Evolutionary conservation across 2,113 vertebrate species (phyloP).

Genomic region (Lucifuga dentata): DNA sequence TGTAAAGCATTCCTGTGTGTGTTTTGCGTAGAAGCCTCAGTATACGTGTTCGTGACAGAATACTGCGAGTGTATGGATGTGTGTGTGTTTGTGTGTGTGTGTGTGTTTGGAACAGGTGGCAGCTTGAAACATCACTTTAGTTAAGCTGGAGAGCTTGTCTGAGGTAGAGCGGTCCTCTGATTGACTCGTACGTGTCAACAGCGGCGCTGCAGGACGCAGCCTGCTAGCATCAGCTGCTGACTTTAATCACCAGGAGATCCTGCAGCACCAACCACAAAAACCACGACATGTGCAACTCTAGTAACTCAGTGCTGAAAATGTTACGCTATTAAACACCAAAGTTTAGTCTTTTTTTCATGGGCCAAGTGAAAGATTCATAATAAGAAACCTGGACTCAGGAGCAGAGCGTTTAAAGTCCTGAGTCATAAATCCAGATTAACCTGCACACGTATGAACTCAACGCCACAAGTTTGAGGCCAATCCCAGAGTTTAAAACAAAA

Average conservation of each 20-base stretch:
- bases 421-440: too few species aligned
- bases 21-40: conserved; percentile 4
- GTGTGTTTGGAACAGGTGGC: conserved; percentile 49
- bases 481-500: too few species aligned
- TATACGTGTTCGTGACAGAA: background rate
- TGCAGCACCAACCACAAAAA: conserved; percentile 16
- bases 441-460: too few species aligned
- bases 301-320: background rate
- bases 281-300: conserved; percentile 11
- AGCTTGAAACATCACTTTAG: conserved; percentile 73
- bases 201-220: background rate
- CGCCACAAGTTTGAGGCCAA: too few species aligned
- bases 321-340: background rate
- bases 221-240: conserved; percentile 16
- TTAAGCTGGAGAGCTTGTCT: conserved; percentile 53
- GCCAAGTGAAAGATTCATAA: too few species aligned
- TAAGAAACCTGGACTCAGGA: too few species aligned
- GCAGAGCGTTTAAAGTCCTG: too few species aligned
- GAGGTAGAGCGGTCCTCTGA: conserved; percentile 41
- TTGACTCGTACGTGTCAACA: conserved; percentile 58
- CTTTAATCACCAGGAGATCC: conserved; percentile 39
- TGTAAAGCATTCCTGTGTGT: conserved; percentile 14
- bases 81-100: conserved; percentile 9
- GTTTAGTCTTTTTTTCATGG: too few species aligned
- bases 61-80: background rate